A percentile compares a stretch with the other conserved stretches of the same genome.
These are phyloP conservation scores for Nycteola revayana DNA, from an alignment of 2,888 invertebrate genomes.

Conservation along the genomic window DNA sequence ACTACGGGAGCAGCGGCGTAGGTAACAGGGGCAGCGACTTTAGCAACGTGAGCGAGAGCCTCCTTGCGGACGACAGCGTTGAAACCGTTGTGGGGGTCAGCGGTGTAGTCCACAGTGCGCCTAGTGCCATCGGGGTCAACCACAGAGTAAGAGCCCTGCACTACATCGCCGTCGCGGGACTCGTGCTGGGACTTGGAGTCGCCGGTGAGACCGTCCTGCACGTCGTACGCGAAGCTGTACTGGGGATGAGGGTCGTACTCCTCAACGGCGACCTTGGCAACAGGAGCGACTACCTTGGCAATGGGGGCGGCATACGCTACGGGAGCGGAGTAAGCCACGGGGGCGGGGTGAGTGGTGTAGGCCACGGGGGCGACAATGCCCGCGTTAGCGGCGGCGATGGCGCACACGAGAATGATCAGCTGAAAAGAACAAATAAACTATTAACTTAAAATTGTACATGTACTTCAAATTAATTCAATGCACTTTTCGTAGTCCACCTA, in stretches of 20 bases:
- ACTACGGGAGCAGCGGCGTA: conserved; percentile 29
- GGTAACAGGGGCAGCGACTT: conserved; percentile 39
- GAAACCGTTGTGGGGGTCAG: conserved; percentile 72
- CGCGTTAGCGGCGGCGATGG: conserved; percentile 59
- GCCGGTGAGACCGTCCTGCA: conserved; percentile 60
- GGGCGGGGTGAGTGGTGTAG: conserved; percentile 39
- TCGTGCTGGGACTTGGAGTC: conserved; percentile 76
- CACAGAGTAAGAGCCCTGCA: conserved; percentile 73
- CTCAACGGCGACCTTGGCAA: conserved; percentile 46
- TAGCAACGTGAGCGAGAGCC: conserved; percentile 53
- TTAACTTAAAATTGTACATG: no score
- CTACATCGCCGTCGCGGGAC: conserved; percentile 69
- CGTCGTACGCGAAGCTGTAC: conserved; percentile 71
- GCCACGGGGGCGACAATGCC: conserved; percentile 45
- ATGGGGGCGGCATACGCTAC: conserved; percentile 34
- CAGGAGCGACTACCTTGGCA: conserved; percentile 30
- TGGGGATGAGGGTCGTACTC: conserved; percentile 51
- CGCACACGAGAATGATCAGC: conserved; percentile 61
- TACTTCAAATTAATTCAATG: neutral
- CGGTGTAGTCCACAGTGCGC: conserved; percentile 75
- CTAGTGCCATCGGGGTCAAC: conserved; percentile 72
- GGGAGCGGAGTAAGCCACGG: conserved; percentile 43
- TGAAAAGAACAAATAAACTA: conserved; percentile 26
- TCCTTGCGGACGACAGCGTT: conserved; percentile 74
- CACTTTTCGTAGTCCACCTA: neutral